A percentile compares a stretch with the other conserved stretches of the same genome.
Conservation (phyloP, 2,797 vertebrate genomes). For the Cyprinodon diabolis region DNA sequence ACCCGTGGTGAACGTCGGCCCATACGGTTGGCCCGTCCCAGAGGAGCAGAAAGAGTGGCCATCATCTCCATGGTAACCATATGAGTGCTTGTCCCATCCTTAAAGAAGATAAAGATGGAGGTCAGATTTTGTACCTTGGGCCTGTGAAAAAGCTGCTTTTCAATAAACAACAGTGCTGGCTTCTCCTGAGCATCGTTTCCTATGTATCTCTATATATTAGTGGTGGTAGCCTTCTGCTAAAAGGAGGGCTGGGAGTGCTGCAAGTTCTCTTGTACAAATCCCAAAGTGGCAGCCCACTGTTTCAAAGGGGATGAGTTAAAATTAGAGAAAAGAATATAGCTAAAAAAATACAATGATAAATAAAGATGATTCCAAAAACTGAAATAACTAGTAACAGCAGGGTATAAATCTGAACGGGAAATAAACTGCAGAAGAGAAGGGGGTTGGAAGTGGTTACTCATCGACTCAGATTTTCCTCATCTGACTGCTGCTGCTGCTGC, state of each 20-base stretch:
- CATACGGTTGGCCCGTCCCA: conserved; percentile 97
- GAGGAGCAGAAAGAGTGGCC: conserved; percentile 99
- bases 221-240: neutral
- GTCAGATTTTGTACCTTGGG: conserved; percentile 36
- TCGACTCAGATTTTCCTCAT: conserved; percentile 54
- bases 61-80: conserved; percentile 99
- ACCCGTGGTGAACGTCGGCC: conserved; percentile 97
- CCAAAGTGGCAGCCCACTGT: too few species aligned
- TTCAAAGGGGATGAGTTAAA: neutral
- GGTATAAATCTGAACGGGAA: conserved; percentile 12
- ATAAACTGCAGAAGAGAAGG: conserved; percentile 21
- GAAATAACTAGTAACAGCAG: neutral
- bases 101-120: conserved; percentile 49
- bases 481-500: conserved; percentile 28
- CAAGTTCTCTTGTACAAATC: too few species aligned
- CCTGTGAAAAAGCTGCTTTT: conserved; percentile 14
- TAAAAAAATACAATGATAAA: too few species aligned
- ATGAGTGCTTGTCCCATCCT: conserved; percentile 99
- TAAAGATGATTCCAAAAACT: too few species aligned
- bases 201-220: too few species aligned
- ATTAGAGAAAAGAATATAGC: conserved; percentile 9
- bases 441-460: conserved; percentile 53
- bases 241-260: conserved; percentile 5
- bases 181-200: too few species aligned
- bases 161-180: neutral